Base-by-base conservation (phyloP, 2,888 invertebrate species). In the Apamea crenata region DNA sequence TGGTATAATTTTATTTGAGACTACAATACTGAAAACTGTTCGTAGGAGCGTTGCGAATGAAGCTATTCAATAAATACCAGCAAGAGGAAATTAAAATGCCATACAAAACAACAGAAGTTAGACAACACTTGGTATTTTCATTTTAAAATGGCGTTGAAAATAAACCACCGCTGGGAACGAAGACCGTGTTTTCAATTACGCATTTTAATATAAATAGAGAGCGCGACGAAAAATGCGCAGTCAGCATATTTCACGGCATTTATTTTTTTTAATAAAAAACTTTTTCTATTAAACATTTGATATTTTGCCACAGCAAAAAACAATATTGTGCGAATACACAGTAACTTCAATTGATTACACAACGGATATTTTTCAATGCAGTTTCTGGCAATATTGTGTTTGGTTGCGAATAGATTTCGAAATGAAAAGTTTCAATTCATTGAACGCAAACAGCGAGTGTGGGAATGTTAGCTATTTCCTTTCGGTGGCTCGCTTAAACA, bases 341-440 rank as follows among this genome's bases (percentile, higher is more conserved):
- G 66, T 53, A 85, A 77, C 63, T 65, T 32, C 76, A 69, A 67
- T 74, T 69, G 79, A 78, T 74, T 74, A 77, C 74, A 74, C 72
- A 81, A n/a, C 50, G 72, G 56, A 75, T 87, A 87, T 89, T 87
- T 87, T 89, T 82, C 82, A 79, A 82, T 81, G 80, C 76, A 70
- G 56, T 73, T 80, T 83, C 68, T 74, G 73, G 50, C 72, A 78
- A 77, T 66, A 80, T 69, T 76, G n/a, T 76, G 81, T 81, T 81
- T 75, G 75, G 68, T 69, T 75, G 75, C 81, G 77, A 82, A 88
- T 82, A 80, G 81, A 80, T 73, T 80, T 78, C 59, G 53, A 88
- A 88, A 86, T 86, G 80, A 84, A 90, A 86, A 83, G 79, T 86
- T 84, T 80, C 81, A 84, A 84, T 83, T 83, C 78, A 84, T 74